Conservation (phyloP, 2,113 vertebrate species). For the Amphilophus citrinellus region DNA sequence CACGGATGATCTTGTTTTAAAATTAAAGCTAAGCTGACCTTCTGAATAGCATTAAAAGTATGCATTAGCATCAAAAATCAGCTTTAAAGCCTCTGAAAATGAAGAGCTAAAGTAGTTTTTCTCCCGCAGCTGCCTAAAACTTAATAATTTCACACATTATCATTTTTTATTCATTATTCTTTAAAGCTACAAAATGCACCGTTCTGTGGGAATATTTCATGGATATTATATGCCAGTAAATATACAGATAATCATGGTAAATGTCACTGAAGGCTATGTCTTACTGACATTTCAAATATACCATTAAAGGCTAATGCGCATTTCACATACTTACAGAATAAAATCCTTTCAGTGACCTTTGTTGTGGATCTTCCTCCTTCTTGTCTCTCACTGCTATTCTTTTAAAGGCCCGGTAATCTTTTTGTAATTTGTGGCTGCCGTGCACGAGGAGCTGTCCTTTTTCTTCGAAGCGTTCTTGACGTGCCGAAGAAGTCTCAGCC, state of each 20-base stretch:
- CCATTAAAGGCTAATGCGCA: constrained; percentile 36
- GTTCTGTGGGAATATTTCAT: background rate
- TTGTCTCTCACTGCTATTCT: background rate
- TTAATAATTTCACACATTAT: background rate
- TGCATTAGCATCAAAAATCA: background rate
- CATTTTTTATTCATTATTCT: background rate
- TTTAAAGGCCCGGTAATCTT: background rate
- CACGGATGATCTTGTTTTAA: too few species aligned
- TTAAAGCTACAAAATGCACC: background rate
- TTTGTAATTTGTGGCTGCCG: background rate
- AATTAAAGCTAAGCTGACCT: too few species aligned
- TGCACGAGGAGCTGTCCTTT: background rate
- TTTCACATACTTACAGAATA: constrained; percentile 7
- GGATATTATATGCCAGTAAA: background rate
- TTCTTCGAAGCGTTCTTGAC: background rate
- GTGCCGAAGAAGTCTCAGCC: background rate
- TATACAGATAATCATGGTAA: constrained; percentile 9
- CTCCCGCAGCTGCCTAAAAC: background rate
- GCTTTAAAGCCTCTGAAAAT: background rate
- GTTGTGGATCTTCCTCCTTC: background rate
- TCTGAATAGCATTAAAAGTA: too few species aligned
- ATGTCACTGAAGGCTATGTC: background rate
- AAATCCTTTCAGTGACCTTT: constrained; percentile 35
- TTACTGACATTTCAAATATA: constrained; percentile 36
- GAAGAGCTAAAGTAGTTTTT: background rate